Base-by-base conservation (phyloP, 2,888 invertebrate species). In the Mylabris sibirica region DNA sequence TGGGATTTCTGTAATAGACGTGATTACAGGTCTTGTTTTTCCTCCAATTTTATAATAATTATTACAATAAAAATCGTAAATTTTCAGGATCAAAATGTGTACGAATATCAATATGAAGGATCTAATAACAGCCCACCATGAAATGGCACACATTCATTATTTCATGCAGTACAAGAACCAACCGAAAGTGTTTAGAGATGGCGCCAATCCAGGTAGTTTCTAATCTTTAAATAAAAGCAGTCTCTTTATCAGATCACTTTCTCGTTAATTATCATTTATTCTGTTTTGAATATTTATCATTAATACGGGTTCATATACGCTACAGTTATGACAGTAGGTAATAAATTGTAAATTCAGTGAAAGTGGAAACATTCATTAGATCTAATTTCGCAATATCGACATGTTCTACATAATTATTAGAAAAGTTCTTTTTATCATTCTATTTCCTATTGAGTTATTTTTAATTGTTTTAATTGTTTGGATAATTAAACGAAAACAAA, bases 1-100 rank as follows among this genome's bases (percentile, higher is more conserved):
- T 97, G 97, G 94, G 96, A 97, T 85, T 97, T 97, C 84, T 97
- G 96, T 82, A 95, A 96, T 79, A 88, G 92, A 64, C 89, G 93
- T 72, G 97, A 97, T 81, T 97, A 92, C 81, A 89, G 95, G 95
- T 94, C 83, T 3, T n/a, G n/a, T n/a, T n/a, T 34, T 60, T 60
- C 4, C 24, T 9, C 8, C 0, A 20, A 17, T 44, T 17, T 6
- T 5, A 3, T n/a, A 4, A 17, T 0, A 38, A 14, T 17, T 26
- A 30, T 22, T 44, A 12, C 6, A 26, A 9, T 22, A 20, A 24
- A 14, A 59, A 14, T 59, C 11, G 57, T 53, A 4, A 17, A 26
- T 63, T 88, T 87, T 75, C 86, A 93, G 95, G 67, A 94, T 96
- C 65, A 96, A 96, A 85, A 93, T 95, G 91, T 96, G 96, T 82